Evolutionary conservation across 2,888 invertebrate genomes (phyloP), one percentile per base, ranked within the genome.

Genomic region (Serrognathus titanus): DNA sequence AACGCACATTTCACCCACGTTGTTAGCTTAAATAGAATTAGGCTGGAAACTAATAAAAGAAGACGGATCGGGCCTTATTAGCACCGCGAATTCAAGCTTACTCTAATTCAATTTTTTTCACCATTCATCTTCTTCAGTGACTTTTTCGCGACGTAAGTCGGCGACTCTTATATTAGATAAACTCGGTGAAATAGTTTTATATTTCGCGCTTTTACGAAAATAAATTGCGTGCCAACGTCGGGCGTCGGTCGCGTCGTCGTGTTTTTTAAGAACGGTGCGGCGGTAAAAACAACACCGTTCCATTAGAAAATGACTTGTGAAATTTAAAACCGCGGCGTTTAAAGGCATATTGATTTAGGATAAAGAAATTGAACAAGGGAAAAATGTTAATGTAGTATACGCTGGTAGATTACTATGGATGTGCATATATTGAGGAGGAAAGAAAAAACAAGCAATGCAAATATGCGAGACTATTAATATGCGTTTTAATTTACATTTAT

Each of bases 1-100:
- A 31, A 31, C 13, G 49, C 36, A 49, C 36, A 49, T 12, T 35
- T 43, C 12, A 9, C 13, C 43, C 9, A 43, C 10, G 3, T 13
- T 43, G 12, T 43, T 40, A 31, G 40, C 40, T 36, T 47, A 48
- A 53, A 36, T 35, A 48, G 51, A 55, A 54, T 50, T 48, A 59
- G 58, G 60, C 53, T 56, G 45, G 57, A 55, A 69, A 66, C 66
- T 71, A 71, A 71, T 69, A 67, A 74, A 75, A 69, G 75, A 75
- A 75, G 75, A 75, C 70, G 70, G 75, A 75, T 74, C 68, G 71
- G 66, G 60, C 62, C 66, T 71, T 71, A 73, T 71, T 72, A 72
- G 68, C 69, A 62, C 63, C 60, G 63, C 68, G 69, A 65, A 71
- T 69, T 73, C 69, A 62, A 66, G 63, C 67, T 67, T 70, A 70